Percentiles rank a stretch among this genome's conserved stretches.
Conservation (phyloP, 1,140 invertebrate genomes). For the Philotrypesis tridentata region DNA sequence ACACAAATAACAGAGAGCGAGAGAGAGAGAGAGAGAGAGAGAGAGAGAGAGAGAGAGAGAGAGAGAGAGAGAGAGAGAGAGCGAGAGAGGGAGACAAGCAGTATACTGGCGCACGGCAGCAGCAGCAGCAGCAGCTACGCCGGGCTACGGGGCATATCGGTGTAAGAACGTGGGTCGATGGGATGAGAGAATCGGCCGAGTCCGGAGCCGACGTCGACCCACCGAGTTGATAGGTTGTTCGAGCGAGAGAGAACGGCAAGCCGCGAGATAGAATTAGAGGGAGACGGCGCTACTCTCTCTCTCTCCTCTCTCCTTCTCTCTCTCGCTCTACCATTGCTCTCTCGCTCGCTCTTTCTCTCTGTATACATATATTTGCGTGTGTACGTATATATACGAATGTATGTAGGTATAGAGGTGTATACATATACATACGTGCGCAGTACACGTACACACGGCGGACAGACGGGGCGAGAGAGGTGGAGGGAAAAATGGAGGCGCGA, state of each 20-base stretch:
- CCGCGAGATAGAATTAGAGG: conserved; percentile 72
- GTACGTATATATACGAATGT: not conserved
- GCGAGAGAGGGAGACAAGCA: conserved; percentile 56
- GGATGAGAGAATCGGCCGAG: conserved; percentile 69
- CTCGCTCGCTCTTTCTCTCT: not conserved
- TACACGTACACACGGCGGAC: not conserved
- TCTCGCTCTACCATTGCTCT: not conserved
- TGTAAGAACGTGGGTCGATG: conserved; percentile 72
- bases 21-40: conserved; percentile 14
- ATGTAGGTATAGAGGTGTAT: not conserved
- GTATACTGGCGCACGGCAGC: conserved; percentile 40
- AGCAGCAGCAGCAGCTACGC: conserved; percentile 60
- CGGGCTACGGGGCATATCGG: conserved; percentile 67
- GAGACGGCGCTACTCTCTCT: conserved; percentile 57
- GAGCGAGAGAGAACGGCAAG: conserved; percentile 63
- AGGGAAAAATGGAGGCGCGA: conserved; percentile 24
- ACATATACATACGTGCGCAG: not conserved
- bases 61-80: conserved; percentile 26
- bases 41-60: conserved; percentile 42
- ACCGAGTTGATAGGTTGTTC: conserved; percentile 75
- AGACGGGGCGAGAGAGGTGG: conserved; percentile 33
- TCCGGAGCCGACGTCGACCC: conserved; percentile 70
- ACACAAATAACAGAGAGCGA: not conserved
- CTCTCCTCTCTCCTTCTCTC: not conserved
- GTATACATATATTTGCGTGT: not conserved